These are phyloP conservation scores for Musca domestica DNA, from an alignment of 1,140 invertebrate genomes.

Conservation along the genomic window DNA sequence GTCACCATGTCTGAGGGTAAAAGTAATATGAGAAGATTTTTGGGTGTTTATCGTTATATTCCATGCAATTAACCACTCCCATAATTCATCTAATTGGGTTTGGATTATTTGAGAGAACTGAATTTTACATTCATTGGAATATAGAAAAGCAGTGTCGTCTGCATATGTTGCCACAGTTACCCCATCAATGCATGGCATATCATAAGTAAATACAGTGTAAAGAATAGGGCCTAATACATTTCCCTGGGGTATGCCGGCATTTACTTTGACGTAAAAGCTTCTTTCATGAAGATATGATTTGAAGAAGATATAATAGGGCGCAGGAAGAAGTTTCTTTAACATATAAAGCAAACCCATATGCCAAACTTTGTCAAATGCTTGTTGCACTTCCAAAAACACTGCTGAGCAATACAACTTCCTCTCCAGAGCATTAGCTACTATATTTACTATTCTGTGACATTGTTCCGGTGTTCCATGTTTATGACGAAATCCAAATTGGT, in stretches of 20 bases:
- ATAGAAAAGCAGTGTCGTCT: not conserved
- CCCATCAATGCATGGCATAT: not conserved
- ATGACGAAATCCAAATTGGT: conserved; percentile 5
- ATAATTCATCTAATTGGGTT: not conserved
- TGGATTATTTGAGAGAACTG: too few species aligned
- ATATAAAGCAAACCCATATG: not conserved
- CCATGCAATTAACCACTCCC: not conserved
- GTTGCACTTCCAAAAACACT: too few species aligned
- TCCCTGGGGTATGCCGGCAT: not conserved
- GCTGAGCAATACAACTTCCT: not conserved
- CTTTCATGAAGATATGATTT: not conserved
- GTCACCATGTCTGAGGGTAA: not conserved
- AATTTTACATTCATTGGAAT: too few species aligned
- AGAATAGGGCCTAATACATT: not conserved
- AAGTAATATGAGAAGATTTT: not conserved
- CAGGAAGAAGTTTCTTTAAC: not conserved
- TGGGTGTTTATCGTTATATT: not conserved
- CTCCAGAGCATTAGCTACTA: not conserved
- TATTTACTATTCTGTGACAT: not conserved
- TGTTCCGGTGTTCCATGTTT: conserved; percentile 13
- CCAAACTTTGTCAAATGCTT: not conserved
- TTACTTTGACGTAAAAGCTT: not conserved
- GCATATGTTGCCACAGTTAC: too few species aligned
- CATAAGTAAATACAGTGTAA: too few species aligned
- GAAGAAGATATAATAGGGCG: not conserved